Evolutionary conservation across 2,888 invertebrate species (phyloP).

Genomic region (Volucella bombylans): DNA sequence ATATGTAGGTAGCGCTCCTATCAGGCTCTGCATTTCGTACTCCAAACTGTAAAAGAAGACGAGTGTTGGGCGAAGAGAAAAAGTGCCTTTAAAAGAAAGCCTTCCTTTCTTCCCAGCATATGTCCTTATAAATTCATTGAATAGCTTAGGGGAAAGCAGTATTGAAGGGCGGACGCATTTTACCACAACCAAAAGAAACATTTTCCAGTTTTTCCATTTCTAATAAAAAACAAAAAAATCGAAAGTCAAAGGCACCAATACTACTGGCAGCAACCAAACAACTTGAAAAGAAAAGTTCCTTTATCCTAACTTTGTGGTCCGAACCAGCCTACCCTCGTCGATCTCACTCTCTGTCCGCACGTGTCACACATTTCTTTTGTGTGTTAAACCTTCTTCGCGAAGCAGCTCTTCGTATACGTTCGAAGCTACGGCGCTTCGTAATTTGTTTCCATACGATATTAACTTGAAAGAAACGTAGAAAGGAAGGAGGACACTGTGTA

Average conservation of each 20-base stretch:
- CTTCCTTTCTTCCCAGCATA: constrained; percentile 36
- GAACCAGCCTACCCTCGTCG: not conserved
- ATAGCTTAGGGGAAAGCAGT: constrained; percentile 43
- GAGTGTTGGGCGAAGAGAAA: not conserved
- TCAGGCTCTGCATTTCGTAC: constrained; percentile 14
- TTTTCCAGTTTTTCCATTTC: constrained; percentile 6
- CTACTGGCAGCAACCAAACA: not conserved
- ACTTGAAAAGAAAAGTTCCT: constrained; percentile 14
- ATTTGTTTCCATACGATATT: constrained; percentile 34
- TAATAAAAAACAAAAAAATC: constrained; percentile 29
- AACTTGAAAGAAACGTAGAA: constrained; percentile 31
- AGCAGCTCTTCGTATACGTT: not conserved
- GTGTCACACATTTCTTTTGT: constrained; percentile 33
- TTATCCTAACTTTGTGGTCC: constrained; percentile 14
- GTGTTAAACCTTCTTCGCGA: constrained; percentile 6
- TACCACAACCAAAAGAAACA: constrained; percentile 17
- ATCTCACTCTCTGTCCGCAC: not conserved
- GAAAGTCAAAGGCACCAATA: constrained; percentile 49
- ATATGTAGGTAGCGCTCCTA: not conserved
- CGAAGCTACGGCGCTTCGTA: constrained; percentile 11
- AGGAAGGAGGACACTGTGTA: constrained; percentile 35
- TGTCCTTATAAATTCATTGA: constrained; percentile 63
- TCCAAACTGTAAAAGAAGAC: constrained; percentile 43
- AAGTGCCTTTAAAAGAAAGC: not conserved
- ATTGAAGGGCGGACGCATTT: constrained; percentile 6